Conservation (phyloP, 2,888 invertebrate species). For the Periphyllus acericola region DNA sequence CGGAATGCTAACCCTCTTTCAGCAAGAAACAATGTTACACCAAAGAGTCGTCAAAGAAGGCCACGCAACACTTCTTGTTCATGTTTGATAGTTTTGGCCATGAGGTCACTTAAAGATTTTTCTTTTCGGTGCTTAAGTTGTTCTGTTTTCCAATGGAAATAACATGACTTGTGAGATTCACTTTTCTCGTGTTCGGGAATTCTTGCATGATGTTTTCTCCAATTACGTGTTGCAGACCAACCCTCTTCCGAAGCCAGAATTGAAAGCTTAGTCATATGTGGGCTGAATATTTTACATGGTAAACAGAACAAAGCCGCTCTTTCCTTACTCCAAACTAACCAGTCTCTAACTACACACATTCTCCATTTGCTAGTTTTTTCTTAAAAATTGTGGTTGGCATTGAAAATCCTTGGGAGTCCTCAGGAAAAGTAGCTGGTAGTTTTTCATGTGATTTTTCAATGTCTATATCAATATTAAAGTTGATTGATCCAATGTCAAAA, state of each 20-base stretch:
- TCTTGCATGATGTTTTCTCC: background rate
- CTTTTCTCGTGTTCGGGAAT: constrained; percentile 12
- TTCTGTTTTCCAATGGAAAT: too few species aligned
- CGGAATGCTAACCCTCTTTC: too few species aligned
- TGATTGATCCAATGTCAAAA: constrained; percentile 3
- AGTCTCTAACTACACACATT: background rate
- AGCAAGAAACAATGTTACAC: too few species aligned
- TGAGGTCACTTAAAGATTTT: too few species aligned
- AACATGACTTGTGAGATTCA: background rate
- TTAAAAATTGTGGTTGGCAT: background rate
- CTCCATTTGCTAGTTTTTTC: constrained; percentile 1
- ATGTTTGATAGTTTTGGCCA: too few species aligned
- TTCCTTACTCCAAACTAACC: constrained; percentile 22
- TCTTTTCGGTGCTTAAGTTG: too few species aligned
- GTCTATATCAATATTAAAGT: constrained; percentile 12
- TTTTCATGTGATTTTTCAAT: background rate
- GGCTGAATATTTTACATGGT: background rate
- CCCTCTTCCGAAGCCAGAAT: background rate
- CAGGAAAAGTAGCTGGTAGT: background rate
- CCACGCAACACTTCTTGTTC: too few species aligned
- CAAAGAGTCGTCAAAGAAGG: too few species aligned
- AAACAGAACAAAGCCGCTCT: constrained; percentile 8
- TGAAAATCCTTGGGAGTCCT: background rate
- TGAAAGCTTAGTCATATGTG: background rate
- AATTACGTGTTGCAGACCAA: background rate